These are phyloP conservation scores for Nixonia krombeini DNA, from an alignment of 1,140 invertebrate genomes.

Conservation along the genomic window DNA sequence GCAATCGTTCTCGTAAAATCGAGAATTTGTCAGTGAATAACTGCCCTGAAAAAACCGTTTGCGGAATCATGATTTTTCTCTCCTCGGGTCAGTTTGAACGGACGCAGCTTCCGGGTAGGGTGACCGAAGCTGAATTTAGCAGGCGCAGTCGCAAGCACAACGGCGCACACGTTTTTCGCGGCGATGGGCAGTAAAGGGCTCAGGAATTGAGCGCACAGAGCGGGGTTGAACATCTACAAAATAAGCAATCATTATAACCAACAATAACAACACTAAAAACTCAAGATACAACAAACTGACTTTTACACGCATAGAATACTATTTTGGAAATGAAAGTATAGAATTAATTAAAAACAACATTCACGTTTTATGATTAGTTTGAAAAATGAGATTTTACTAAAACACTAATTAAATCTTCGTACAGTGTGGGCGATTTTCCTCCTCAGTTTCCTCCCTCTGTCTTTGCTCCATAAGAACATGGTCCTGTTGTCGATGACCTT, in stretches of 20 bases:
- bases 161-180: conserved; percentile 74
- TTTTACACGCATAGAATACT: no score
- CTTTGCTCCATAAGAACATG: conserved; percentile 54
- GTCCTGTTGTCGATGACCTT: conserved; percentile 47
- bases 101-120: not conserved
- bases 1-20: conserved; percentile 48
- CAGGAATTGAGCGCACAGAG: conserved; percentile 73
- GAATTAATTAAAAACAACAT: not conserved
- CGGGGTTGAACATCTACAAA: conserved; percentile 77
- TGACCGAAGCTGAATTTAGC: conserved; percentile 60
- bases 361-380: not conserved
- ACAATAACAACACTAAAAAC: not conserved
- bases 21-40: conserved; percentile 49
- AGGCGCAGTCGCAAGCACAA: conserved; percentile 77
- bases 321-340: not conserved
- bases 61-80: conserved; percentile 15
- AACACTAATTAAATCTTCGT: no score
- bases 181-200: conserved; percentile 61
- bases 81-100: conserved; percentile 4
- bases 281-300: no score
- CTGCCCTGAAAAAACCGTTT: conserved; percentile 25
- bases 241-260: conserved; percentile 1
- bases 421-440: conserved; percentile 75
- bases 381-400: not conserved
- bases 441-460: conserved; percentile 45